These are phyloP conservation scores for Drosophila fuyamai DNA, from an alignment of 1,140 invertebrate genomes.

Conservation along the genomic window DNA sequence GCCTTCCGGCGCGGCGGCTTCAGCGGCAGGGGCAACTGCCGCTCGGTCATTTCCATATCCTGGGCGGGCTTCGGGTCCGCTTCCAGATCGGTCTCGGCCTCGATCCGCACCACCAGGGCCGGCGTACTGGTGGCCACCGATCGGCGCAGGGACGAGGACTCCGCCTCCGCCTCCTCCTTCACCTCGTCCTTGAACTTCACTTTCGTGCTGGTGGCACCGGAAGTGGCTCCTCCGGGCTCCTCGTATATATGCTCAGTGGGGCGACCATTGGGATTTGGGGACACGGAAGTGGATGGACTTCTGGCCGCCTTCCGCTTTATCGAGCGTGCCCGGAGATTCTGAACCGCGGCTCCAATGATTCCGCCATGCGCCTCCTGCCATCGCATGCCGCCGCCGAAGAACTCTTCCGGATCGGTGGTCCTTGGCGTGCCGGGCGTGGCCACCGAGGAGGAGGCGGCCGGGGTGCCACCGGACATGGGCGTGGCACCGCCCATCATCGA, in stretches of 20 bases:
- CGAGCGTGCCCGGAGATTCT: slow-evolving; percentile 77
- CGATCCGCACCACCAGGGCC: slow-evolving; percentile 67
- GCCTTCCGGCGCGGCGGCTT: slow-evolving; percentile 75
- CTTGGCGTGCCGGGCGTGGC: slow-evolving; percentile 45
- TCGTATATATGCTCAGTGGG: slow-evolving; percentile 70
- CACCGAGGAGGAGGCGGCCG: slow-evolving; percentile 42
- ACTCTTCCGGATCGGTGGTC: slow-evolving; percentile 36
- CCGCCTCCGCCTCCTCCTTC: slow-evolving; percentile 24
- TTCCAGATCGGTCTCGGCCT: slow-evolving; percentile 32
- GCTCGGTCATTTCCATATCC: slow-evolving; percentile 51
- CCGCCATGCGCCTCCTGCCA: slow-evolving; percentile 80
- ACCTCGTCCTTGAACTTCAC: slow-evolving; percentile 64
- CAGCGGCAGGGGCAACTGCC: slow-evolving; percentile 59
- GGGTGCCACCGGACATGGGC: slow-evolving; percentile 37
- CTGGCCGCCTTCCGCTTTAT: slow-evolving; percentile 64
- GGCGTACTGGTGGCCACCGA: slow-evolving; percentile 80
- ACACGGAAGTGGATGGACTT: slow-evolving; percentile 34
- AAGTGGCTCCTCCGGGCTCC: slow-evolving; percentile 46
- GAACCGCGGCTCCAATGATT: slow-evolving; percentile 76
- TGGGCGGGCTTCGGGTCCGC: neutral
- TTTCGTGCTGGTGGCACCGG: slow-evolving; percentile 19
- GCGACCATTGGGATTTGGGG: slow-evolving; percentile 25
- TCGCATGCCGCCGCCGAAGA: slow-evolving; percentile 67
- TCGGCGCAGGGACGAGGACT: slow-evolving; percentile 38
- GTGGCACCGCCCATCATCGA: slow-evolving; percentile 58